Conservation (phyloP, 2,888 invertebrate species). For the Eupithecia tripunctaria region DNA sequence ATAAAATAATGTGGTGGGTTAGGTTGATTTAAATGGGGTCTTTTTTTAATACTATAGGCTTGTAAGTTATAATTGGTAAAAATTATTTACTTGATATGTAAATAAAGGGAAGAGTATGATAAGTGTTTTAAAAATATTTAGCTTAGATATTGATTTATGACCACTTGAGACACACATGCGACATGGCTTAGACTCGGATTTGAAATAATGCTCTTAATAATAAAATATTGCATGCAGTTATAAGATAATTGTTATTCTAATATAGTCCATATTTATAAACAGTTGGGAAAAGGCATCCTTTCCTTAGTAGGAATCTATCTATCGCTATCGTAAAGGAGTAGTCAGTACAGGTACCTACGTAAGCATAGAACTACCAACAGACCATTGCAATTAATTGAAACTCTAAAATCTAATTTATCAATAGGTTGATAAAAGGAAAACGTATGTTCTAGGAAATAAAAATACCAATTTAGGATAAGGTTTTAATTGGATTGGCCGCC, state of each 20-base stretch:
- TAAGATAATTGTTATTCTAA: not conserved
- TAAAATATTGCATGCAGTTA: not conserved
- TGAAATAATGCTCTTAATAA: not conserved
- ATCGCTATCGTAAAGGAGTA: too few species aligned
- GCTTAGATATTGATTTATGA: not conserved
- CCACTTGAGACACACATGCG: not conserved
- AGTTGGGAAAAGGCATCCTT: not conserved
- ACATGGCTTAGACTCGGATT: not conserved
- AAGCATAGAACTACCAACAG: not conserved
- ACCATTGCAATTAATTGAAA: not conserved
- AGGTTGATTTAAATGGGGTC: too few species aligned
- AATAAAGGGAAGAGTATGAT: not conserved
- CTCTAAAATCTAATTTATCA: constrained; percentile 13
- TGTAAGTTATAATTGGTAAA: not conserved
- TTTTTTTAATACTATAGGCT: too few species aligned
- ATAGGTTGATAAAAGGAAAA: not conserved
- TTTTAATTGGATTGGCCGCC: constrained; percentile 48
- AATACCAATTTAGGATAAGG: constrained; percentile 42
- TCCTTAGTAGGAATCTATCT: too few species aligned
- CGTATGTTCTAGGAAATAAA: constrained; percentile 21
- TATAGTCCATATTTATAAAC: not conserved
- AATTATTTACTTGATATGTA: not conserved
- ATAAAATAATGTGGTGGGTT: too few species aligned
- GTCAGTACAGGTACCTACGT: not conserved
- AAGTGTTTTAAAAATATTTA: not conserved